Base-by-base conservation (phyloP, 2,113 vertebrate species). In the Triplophysa dalaica region DNA sequence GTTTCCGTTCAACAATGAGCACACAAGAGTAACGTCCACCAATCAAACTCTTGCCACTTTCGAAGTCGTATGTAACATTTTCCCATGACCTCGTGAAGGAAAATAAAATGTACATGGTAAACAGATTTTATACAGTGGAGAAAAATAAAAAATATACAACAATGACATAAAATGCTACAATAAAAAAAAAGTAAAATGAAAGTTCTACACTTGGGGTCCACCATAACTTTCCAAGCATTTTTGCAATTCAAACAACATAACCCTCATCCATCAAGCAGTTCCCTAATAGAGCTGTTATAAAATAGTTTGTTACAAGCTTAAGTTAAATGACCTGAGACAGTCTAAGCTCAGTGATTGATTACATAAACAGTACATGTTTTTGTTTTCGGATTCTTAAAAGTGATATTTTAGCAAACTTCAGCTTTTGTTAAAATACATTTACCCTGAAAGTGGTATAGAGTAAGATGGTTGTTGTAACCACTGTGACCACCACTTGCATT, bases 1-100 rank as follows among this genome's bases (percentile, higher is more conserved):
- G 85, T 91, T 93, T 91, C 87, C 85, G 86, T 84, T 79, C 56
- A 84, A 88, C 75, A 81, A 86, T 83, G 88, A 84, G 82, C 80
- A 91, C 86, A 89, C 81, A 86, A 90, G 87, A 85, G 41, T 45
- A 87, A 88, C 83, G 89, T 87, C 85, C 82, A 85, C 80, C 81
- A 88, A 86, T 91, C 85, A 91, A 89, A 88, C 83, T 80, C 19
- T 61, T n/a, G n/a, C 24, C 83, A 85, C 82, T 86, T 87, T 86
- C 75, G 45, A 66, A 74, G 63, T 85, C 64, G 72, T 63, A 68
- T 83, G 84, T 62, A 81, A 85, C 82, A 85, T 85, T 85, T 89
- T 87, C 77, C 75, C 88, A 85, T 75, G 85, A 78, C 82, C 81
- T 54, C 56, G 61, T 72, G 79, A 82, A 84, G 62, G 72, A 67